phyloP scores from a whole-genome alignment of 1,140 invertebrate species.

The Tetramorium parvispinum region DNA sequence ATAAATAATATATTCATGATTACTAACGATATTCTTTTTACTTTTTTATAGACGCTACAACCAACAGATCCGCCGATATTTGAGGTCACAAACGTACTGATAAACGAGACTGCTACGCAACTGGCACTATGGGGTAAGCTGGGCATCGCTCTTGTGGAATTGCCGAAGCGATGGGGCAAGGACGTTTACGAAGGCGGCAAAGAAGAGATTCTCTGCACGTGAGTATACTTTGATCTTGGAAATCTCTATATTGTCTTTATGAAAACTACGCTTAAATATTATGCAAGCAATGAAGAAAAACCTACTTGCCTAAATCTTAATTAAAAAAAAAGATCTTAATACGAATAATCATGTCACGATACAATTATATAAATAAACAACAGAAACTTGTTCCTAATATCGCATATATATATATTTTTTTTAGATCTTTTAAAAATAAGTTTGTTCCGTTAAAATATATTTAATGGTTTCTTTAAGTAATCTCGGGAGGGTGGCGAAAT shows the following conservation, averaged over 20 bases:
- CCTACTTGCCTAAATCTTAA: background rate
- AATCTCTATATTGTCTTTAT: background rate
- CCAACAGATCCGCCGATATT: constrained; percentile 84
- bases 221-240: constrained; percentile 68
- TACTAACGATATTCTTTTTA: background rate
- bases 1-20: constrained; percentile 5
- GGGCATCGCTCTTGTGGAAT: constrained; percentile 83
- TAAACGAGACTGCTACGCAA: constrained; percentile 84
- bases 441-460: background rate
- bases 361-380: background rate
- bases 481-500: background rate
- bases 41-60: constrained; percentile 79
- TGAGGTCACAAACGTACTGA: constrained; percentile 83
- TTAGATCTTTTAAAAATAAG: background rate
- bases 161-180: constrained; percentile 85
- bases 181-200: constrained; percentile 83
- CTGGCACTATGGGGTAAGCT: constrained; percentile 82
- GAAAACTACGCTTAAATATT: constrained; percentile 1
- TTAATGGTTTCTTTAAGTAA: background rate
- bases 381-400: background rate
- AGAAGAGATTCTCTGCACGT: constrained; percentile 81
- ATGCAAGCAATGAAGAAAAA: background rate
- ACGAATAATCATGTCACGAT: background rate
- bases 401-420: background rate
- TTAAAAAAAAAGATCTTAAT: background rate